Conservation (phyloP, 2,888 invertebrate species). For the Tetranychus piercei region DNA sequence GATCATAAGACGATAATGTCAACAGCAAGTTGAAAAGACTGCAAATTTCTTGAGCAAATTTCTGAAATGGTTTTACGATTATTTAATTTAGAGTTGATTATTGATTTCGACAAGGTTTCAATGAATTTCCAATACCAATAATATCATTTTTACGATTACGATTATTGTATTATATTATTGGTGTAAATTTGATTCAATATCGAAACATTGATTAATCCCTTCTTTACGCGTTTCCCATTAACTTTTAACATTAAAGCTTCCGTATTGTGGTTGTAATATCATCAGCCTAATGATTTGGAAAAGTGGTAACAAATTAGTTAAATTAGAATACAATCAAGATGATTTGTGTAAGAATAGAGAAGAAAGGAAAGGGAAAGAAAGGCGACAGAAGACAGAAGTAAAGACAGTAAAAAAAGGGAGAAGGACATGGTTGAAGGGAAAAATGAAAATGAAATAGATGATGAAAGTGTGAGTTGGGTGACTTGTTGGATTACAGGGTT, state of each 20-base stretch:
- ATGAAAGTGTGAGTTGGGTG: slow-evolving; percentile 30
- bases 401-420: not conserved
- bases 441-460: not conserved
- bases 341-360: not conserved
- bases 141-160: too few relatives aligned
- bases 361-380: not conserved
- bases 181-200: too few relatives aligned
- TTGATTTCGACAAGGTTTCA: too few relatives aligned
- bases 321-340: not conserved
- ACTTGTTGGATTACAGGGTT: slow-evolving; percentile 69
- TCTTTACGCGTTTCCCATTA: too few relatives aligned
- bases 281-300: not conserved
- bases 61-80: too few relatives aligned
- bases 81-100: too few relatives aligned
- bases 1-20: too few relatives aligned
- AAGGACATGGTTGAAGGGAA: not conserved
- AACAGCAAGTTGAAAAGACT: too few relatives aligned
- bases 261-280: not conserved
- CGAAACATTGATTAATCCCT: too few relatives aligned
- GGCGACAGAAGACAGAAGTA: not conserved
- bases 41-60: too few relatives aligned
- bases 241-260: not conserved
- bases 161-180: too few relatives aligned
- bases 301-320: not conserved
- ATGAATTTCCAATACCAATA: too few relatives aligned